phyloP scores from a whole-genome alignment of 1,140 invertebrate species.

The Aphaenogaster rudis region DNA sequence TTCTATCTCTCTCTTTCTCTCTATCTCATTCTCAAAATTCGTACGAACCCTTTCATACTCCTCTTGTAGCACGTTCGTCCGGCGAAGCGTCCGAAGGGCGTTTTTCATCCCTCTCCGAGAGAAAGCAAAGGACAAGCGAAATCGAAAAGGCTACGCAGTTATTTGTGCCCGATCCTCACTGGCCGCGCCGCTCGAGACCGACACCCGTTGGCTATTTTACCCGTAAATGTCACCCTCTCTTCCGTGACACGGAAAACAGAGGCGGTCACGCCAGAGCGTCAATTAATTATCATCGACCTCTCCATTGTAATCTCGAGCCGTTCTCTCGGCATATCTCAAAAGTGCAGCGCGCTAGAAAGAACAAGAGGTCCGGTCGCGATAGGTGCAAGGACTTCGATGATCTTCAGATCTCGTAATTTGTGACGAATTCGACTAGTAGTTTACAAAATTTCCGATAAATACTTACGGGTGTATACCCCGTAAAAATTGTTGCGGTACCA shows the following conservation, averaged over 20 bases:
- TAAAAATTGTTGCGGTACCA: neutral
- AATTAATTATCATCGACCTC: neutral
- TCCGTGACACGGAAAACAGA: neutral
- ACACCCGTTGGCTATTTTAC: constrained; percentile 22
- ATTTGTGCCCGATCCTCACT: constrained; percentile 56
- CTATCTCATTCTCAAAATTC: constrained; percentile 30
- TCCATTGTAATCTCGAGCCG: neutral
- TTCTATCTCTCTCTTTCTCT: constrained; percentile 55
- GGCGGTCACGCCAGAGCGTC: neutral
- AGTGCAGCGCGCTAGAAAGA: neutral
- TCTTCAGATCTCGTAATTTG: constrained; percentile 27
- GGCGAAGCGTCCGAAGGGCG: constrained; percentile 65
- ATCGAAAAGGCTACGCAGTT: constrained; percentile 67
- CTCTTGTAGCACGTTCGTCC: constrained; percentile 67
- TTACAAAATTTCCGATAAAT: neutral
- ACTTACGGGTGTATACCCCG: neutral
- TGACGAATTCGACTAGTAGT: too few relatives aligned
- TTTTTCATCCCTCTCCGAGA: constrained; percentile 15
- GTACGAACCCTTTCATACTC: constrained; percentile 46
- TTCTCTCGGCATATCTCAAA: neutral
- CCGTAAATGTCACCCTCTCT: neutral
- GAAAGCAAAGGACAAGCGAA: constrained; percentile 71
- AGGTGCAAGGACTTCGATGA: neutral
- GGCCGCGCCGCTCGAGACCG: constrained; percentile 45
- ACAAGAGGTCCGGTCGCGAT: neutral